phyloP scores from a whole-genome alignment of 2,797 vertebrate genomes.

The Eleutherodactylus coqui region DNA sequence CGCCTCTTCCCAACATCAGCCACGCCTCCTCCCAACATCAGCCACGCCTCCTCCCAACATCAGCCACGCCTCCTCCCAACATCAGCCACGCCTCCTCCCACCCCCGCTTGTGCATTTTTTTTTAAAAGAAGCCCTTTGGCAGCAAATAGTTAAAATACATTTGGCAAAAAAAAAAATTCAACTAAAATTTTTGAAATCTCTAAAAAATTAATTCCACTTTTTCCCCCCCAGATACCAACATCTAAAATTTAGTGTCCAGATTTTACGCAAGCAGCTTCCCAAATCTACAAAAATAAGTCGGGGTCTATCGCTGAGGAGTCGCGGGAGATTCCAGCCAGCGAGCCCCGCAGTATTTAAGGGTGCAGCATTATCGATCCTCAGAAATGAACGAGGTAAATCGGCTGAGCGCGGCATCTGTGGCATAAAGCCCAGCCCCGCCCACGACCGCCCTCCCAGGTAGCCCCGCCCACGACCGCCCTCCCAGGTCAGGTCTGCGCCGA shows the following conservation, averaged over 20 bases:
- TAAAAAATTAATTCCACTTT: background rate
- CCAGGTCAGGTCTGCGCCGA: background rate
- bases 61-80: too few species aligned
- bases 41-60: background rate
- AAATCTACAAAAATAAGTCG: background rate
- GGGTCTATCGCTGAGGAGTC: background rate
- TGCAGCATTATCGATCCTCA: background rate
- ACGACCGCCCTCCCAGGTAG: too few species aligned
- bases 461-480: background rate
- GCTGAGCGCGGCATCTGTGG: background rate
- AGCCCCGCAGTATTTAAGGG: background rate
- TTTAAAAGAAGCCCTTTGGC: constrained; percentile 36
- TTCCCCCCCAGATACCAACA: background rate
- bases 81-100: background rate
- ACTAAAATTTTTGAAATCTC: background rate
- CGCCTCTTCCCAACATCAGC: background rate
- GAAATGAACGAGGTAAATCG: background rate
- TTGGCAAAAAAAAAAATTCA: constrained; percentile 13
- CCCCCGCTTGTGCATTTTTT: background rate
- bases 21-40: too few species aligned
- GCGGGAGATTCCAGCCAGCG: background rate
- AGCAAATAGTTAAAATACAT: constrained; percentile 10
- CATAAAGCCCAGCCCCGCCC: background rate
- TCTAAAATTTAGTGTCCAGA: background rate
- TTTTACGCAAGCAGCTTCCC: background rate